Base-by-base conservation (phyloP, 2,888 invertebrate species). In the Epirrhoe tristata region DNA sequence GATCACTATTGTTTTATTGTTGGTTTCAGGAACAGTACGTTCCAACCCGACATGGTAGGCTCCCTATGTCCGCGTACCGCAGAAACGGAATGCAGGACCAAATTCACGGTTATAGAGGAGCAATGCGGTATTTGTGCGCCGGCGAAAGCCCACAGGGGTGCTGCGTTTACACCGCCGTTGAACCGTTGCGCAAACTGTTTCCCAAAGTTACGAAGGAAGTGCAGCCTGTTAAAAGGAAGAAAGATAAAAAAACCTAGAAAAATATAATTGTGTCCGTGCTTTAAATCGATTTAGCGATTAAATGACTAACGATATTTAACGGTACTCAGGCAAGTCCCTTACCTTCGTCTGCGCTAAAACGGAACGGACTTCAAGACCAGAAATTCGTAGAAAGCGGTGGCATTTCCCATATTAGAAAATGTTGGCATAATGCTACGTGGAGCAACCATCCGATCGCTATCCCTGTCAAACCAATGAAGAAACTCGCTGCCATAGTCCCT, bases 21-120 rank as follows among this genome's bases (percentile, higher is more conserved):
- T 92, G 86, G 88, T 91, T 93, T 87, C 90, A 93, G 93, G 93
- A 93, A 91, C 91, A 79, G 78, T 92, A 90, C 79, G 89, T 90
- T 88, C 90, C 91, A 54, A 88, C 88, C 63, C 81, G 83, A 71
- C 86, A 86, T 66, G 92, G 92, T 86, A 87, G 85, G 76, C 88
- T 92, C 53, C 91, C 91, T 24, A 77, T 72, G 71, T 83, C 90
- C 67, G 91, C 86, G 65, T 92, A 90, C 79, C 78, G 83, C 69
- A 83, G 89, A 62, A 91, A 93, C 66, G 93, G 93, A 71, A 85
- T 91, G 58, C 93, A 92, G 77, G 93, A 93, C 74, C 92, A 91
- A 77, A 81, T 92, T 55, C 81, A 89, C 73, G 92, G 93, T 52
- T 91, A 93, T 70, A 84, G 90, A 77, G 92, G 90, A 69, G 90